Evolutionary conservation across 1,140 invertebrate genomes (phyloP).

Genomic region (Drosophila albomicans): DNA sequence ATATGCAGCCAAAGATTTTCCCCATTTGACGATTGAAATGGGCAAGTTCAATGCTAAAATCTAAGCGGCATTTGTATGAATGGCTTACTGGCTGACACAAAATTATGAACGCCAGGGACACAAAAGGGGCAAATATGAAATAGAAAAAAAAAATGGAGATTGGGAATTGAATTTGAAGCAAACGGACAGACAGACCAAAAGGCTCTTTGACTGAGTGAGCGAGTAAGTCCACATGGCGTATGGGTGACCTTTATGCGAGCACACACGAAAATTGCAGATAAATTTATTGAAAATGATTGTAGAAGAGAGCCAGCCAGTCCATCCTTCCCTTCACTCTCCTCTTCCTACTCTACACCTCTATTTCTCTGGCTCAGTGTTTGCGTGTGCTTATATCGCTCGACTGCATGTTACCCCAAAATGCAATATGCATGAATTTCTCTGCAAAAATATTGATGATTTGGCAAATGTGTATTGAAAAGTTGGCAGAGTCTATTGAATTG

Average conservation of each 20-base stretch:
- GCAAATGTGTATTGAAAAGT: slow-evolving; percentile 74
- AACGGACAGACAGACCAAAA: slow-evolving; percentile 43
- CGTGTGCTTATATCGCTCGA: slow-evolving; percentile 37
- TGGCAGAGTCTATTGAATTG: slow-evolving; percentile 69
- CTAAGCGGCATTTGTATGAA: slow-evolving; percentile 44
- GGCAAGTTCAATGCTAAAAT: slow-evolving; percentile 35
- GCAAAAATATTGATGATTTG: slow-evolving; percentile 80
- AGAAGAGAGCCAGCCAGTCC: slow-evolving; percentile 14
- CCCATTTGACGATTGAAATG: slow-evolving; percentile 40
- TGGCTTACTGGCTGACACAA: slow-evolving; percentile 32
- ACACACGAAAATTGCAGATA: slow-evolving; percentile 64
- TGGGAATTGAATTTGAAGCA: slow-evolving; percentile 59
- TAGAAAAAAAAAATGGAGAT: slow-evolving; percentile 25
- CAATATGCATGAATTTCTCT: slow-evolving; percentile 58
- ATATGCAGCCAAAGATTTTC: slow-evolving; percentile 43
- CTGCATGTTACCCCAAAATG: slow-evolving; percentile 39
- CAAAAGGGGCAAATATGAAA: slow-evolving; percentile 1
- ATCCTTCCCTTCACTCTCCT: background rate
- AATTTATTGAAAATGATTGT: slow-evolving; percentile 82
- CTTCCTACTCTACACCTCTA: too few species aligned
- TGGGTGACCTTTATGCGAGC: slow-evolving; percentile 37
- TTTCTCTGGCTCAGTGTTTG: background rate
- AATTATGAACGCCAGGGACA: slow-evolving; percentile 52
- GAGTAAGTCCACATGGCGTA: slow-evolving; percentile 45
- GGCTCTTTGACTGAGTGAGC: slow-evolving; percentile 6